These are phyloP conservation scores for Steinernema scapterisci DNA, from an alignment of 2,888 invertebrate genomes.

Conservation along the genomic window DNA sequence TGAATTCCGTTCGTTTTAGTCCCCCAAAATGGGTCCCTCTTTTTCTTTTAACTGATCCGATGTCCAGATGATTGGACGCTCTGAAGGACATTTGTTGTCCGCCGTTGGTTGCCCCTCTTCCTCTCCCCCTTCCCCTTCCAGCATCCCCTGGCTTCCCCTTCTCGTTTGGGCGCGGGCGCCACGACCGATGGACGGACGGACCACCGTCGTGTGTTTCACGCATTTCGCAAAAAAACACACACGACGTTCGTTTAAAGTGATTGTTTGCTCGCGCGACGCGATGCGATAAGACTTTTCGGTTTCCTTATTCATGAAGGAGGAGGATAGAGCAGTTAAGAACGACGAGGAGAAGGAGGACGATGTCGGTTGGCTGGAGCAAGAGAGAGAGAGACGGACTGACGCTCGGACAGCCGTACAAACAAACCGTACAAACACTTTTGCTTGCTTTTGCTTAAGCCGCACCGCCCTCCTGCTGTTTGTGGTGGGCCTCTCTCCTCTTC, in stretches of 20 bases:
- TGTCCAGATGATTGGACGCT: not conserved
- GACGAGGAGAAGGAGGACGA: not conserved
- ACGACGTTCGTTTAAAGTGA: conserved; percentile 33
- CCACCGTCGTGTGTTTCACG: conserved; percentile 32
- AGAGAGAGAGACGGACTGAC: not conserved
- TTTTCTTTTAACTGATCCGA: no score
- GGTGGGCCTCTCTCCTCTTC: not conserved
- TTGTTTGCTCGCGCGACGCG: conserved; percentile 32
- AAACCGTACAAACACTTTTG: no score
- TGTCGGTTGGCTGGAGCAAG: not conserved
- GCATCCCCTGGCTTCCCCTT: no score
- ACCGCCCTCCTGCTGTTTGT: no score
- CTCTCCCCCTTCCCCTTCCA: no score
- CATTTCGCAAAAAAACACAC: conserved; percentile 33
- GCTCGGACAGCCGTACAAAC: not conserved
- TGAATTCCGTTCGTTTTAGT: no score
- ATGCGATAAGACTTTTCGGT: conserved; percentile 31
- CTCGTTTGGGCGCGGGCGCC: not conserved
- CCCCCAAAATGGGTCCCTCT: no score
- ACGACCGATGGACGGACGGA: not conserved
- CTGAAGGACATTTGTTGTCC: conserved; percentile 22
- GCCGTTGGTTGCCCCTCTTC: not conserved
- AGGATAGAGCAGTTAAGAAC: not conserved
- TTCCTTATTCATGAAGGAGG: conserved; percentile 29
- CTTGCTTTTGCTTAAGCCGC: no score